Evolutionary conservation across 2,888 invertebrate species (phyloP).

Genomic region (Drosophila merina): DNA sequence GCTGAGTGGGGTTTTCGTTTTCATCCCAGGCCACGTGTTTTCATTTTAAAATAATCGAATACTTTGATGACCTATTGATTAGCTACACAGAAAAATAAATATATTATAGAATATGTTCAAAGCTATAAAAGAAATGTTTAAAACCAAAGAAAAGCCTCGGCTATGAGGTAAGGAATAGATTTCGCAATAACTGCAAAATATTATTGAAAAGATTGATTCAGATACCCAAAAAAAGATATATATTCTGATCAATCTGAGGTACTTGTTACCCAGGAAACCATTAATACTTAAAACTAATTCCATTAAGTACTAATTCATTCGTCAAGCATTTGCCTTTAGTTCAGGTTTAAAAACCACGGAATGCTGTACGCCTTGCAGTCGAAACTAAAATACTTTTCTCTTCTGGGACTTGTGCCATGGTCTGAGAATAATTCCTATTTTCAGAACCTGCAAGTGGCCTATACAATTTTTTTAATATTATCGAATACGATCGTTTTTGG

Average conservation of each 20-base stretch:
- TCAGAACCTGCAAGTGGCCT: conserved; percentile 59
- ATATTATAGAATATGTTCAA: background rate
- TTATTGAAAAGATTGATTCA: no score
- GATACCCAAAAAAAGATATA: no score
- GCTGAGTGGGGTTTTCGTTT: conserved; percentile 5
- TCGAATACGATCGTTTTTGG: conserved; percentile 25
- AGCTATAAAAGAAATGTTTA: no score
- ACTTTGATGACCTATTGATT: conserved; percentile 7
- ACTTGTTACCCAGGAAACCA: background rate
- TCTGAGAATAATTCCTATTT: conserved; percentile 19
- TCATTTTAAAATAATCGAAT: conserved; percentile 6
- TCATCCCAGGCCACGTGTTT: background rate
- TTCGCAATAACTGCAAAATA: no score
- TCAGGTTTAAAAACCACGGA: background rate
- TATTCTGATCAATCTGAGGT: background rate
- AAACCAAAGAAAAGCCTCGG: no score
- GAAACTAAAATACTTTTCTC: conserved; percentile 64
- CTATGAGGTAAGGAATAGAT: no score
- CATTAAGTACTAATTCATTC: background rate
- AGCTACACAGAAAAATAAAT: background rate
- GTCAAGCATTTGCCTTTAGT: background rate
- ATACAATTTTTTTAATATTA: conserved; percentile 55
- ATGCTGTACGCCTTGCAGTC: conserved; percentile 66
- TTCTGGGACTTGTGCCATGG: conserved; percentile 74
- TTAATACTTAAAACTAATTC: background rate